phyloP scores from a whole-genome alignment of 2,113 vertebrate species.

The Notechis scutatus region DNA sequence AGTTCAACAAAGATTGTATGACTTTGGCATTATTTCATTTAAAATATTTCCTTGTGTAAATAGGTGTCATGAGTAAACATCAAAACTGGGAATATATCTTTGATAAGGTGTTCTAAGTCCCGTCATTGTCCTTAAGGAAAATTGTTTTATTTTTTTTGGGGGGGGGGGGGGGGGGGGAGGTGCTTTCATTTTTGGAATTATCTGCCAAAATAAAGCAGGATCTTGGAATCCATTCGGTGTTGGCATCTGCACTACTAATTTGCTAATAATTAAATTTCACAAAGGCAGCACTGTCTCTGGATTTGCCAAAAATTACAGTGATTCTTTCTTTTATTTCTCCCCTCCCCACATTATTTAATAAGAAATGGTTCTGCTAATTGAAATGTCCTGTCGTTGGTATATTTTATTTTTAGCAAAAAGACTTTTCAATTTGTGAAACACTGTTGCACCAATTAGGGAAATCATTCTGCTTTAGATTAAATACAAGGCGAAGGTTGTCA shows the following conservation, averaged over 20 bases:
- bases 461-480: conserved; percentile 50
- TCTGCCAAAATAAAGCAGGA: conserved; percentile 11
- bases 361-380: conserved; percentile 45
- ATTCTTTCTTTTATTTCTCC: neutral
- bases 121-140: neutral
- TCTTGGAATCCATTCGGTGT: conserved; percentile 9
- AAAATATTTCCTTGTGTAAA: neutral
- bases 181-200: neutral
- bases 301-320: conserved; percentile 28
- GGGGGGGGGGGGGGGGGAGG: accelerated
- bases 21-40: neutral
- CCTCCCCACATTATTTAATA: neutral
- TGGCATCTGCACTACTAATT: conserved; percentile 41
- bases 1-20: neutral
- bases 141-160: neutral
- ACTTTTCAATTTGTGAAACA: conserved; percentile 58
- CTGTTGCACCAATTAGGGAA: conserved; percentile 54
- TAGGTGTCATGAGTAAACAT: neutral
- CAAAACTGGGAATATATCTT: neutral
- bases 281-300: conserved; percentile 30
- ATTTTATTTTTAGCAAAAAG: conserved; percentile 54
- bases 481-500: conserved; percentile 46
- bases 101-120: neutral
- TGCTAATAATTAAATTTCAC: conserved; percentile 51
- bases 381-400: conserved; percentile 48